These are phyloP conservation scores for Athalia rosae DNA, from an alignment of 2,888 invertebrate species.

Conservation along the genomic window DNA sequence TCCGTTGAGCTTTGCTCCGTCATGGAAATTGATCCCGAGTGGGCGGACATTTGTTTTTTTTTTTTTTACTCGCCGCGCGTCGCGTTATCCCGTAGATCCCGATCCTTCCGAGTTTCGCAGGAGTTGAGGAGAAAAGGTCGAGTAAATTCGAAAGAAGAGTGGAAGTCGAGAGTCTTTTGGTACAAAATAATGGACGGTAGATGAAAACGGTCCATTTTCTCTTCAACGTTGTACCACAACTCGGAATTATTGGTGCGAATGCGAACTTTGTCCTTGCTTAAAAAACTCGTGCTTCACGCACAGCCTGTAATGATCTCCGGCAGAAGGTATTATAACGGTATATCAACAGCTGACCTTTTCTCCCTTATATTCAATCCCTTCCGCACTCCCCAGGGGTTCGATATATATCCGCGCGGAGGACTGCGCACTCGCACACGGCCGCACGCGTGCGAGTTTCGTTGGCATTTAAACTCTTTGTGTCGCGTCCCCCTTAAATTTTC, in stretches of 20 bases:
- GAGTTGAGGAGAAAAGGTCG: not conserved
- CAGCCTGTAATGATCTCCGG: not conserved
- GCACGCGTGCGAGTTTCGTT: not conserved
- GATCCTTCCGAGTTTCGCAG: too few species aligned
- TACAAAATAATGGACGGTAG: conserved; percentile 24
- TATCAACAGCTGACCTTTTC: conserved; percentile 35
- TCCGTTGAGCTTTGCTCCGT: too few species aligned
- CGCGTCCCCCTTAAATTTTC: not conserved
- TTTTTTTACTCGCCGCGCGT: too few species aligned
- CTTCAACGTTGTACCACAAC: conserved; percentile 2
- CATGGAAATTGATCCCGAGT: too few species aligned
- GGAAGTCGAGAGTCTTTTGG: not conserved
- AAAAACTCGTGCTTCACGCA: not conserved
- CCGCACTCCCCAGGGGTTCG: conserved; percentile 6
- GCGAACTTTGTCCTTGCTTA: not conserved
- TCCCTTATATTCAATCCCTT: conserved; percentile 1
- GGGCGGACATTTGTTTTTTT: too few species aligned
- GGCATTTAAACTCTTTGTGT: conserved; percentile 44
- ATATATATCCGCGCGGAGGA: not conserved
- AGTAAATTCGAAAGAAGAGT: not conserved
- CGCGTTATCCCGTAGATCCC: too few species aligned
- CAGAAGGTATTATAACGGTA: not conserved
- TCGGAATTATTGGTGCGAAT: conserved; percentile 4
- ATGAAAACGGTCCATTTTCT: conserved; percentile 17
- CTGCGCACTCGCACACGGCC: too few species aligned